Percentiles rank a stretch among this genome's conserved stretches.
Evolutionary conservation across 2,113 vertebrate species (phyloP).

Genomic region (Crypturellus undulatus): DNA sequence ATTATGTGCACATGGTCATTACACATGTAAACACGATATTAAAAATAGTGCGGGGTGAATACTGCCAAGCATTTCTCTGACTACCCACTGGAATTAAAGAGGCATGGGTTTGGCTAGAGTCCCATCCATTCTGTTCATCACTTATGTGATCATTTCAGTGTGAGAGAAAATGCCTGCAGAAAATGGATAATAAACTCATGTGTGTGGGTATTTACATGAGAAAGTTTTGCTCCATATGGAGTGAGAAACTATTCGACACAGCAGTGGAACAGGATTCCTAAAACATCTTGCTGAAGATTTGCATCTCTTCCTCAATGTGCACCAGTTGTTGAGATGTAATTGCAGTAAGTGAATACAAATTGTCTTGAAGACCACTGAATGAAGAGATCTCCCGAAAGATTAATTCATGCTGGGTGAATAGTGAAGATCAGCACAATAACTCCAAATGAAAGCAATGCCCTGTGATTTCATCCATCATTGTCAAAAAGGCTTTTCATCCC

Average conservation of each 20-base stretch:
- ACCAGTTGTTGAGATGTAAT: background rate
- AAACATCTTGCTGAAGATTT: background rate
- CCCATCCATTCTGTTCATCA: background rate
- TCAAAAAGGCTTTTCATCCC: background rate
- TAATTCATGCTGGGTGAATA: background rate
- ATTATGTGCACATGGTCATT: slow-evolving; percentile 42
- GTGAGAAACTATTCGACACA: background rate
- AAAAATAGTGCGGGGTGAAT: slow-evolving; percentile 28
- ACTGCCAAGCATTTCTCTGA: background rate
- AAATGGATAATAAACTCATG: background rate
- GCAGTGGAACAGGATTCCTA: background rate
- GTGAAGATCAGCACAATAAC: background rate
- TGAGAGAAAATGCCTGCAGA: slow-evolving; percentile 7
- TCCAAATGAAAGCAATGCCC: background rate
- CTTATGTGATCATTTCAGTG: background rate
- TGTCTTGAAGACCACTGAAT: accelerated
- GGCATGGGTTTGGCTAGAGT: background rate
- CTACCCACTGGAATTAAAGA: background rate
- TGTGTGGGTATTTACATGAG: background rate
- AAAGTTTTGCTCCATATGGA: accelerated
- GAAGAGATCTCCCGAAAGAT: background rate
- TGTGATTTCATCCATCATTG: background rate
- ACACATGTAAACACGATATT: slow-evolving; percentile 37
- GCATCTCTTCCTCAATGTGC: background rate
- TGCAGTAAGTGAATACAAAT: background rate